A percentile compares a stretch with the other conserved stretches of the same genome.
These are phyloP conservation scores for Oophaga pumilio DNA, from an alignment of 2,113 vertebrate species.

Conservation along the genomic window DNA sequence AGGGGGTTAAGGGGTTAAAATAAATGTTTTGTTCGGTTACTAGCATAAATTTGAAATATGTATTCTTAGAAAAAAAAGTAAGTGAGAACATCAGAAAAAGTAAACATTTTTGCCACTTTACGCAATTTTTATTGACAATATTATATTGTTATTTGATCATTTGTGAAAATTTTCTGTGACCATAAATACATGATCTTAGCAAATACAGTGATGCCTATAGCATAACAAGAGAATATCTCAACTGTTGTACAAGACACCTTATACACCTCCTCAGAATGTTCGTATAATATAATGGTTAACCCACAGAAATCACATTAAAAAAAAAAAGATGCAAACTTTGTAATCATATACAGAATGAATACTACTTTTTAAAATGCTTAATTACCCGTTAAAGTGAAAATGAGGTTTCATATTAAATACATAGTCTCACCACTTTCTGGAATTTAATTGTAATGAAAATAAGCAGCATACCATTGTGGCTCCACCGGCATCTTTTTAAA, in stretches of 20 bases:
- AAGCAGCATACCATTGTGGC: constrained; percentile 42
- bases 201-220: not conserved
- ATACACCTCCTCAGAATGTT: not conserved
- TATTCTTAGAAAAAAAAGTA: not conserved
- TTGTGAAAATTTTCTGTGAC: not conserved
- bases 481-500: constrained; percentile 22
- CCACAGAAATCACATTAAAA: constrained; percentile 1
- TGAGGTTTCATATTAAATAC: constrained; percentile 52
- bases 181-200: not conserved
- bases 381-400: constrained; percentile 14
- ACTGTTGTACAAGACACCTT: not conserved
- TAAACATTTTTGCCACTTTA: no score
- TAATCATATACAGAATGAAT: not conserved
- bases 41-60: not conserved
- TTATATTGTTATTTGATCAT: not conserved
- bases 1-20: no score
- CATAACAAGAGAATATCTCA: not conserved
- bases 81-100: no score
- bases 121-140: not conserved
- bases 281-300: not conserved
- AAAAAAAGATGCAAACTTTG: not conserved
- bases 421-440: constrained; percentile 32
- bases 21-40: not conserved
- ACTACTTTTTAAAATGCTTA: not conserved
- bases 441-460: constrained; percentile 43